Evolutionary conservation across 2,113 vertebrate species (phyloP).

Genomic region (Vicugna pacos): DNA sequence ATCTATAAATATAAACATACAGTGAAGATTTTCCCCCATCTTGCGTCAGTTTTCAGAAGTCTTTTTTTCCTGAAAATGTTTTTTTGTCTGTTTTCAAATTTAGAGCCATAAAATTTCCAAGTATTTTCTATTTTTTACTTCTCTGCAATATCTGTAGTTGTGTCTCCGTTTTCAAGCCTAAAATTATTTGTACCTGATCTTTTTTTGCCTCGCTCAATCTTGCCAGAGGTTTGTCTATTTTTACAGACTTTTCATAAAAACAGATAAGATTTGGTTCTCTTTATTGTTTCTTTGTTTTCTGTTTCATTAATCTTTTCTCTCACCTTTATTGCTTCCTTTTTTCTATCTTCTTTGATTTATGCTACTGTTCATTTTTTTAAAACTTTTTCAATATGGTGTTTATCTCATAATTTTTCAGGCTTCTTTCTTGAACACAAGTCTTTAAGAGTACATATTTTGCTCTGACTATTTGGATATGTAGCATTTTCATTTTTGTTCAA

Average conservation of each 20-base stretch:
- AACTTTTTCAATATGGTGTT: not conserved
- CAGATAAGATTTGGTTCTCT: not conserved
- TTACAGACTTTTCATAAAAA: not conserved
- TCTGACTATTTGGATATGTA: not conserved
- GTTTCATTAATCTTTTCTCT: not conserved
- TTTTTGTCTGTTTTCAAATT: constrained; percentile 10
- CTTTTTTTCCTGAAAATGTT: not conserved
- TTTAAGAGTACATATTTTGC: not conserved
- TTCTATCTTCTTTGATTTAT: constrained; percentile 33
- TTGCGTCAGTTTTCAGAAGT: not conserved
- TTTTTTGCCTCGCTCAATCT: constrained; percentile 1
- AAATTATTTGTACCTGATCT: not conserved
- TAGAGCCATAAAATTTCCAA: not conserved
- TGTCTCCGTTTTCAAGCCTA: not conserved
- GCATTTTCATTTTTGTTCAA: constrained; percentile 8
- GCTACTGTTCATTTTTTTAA: not conserved
- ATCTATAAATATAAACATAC: not conserved
- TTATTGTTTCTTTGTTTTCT: constrained; percentile 3
- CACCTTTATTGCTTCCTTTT: not conserved
- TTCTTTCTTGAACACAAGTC: not conserved
- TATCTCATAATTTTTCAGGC: not conserved
- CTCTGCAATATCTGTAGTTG: not conserved
- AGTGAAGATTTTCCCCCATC: not conserved
- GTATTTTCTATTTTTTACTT: not conserved
- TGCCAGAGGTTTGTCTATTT: not conserved